Evolutionary conservation across 2,888 invertebrate genomes (phyloP).

Genomic region (Pecten maximus): DNA sequence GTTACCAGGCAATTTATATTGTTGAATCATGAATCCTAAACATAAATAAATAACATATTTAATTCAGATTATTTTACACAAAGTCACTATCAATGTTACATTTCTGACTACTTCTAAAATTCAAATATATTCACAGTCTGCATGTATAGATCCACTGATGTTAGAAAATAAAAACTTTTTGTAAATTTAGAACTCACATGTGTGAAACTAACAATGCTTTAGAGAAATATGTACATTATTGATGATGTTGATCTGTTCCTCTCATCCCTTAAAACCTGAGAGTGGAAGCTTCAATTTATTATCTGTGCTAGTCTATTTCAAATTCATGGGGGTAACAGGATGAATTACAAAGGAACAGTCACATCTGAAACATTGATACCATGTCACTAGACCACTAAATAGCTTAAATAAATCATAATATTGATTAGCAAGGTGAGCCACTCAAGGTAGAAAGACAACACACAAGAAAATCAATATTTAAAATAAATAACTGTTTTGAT

Average conservation of each 20-base stretch:
- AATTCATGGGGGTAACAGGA: neutral
- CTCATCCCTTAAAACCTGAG: neutral
- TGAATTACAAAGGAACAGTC: neutral
- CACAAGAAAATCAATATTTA: neutral
- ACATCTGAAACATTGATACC: neutral
- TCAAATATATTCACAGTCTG: neutral
- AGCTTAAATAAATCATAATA: constrained; percentile 19
- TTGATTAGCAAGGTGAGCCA: neutral
- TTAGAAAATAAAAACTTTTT: neutral
- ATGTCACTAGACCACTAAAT: neutral
- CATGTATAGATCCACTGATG: too few relatives aligned
- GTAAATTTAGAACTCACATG: neutral
- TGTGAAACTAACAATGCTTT: neutral
- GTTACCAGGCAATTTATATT: too few relatives aligned
- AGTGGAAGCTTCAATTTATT: neutral
- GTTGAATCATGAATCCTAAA: too few relatives aligned
- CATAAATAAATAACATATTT: too few relatives aligned
- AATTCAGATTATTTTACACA: too few relatives aligned
- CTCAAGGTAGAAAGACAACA: neutral
- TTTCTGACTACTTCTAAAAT: too few relatives aligned
- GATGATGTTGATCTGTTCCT: neutral
- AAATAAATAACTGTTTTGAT: neutral
- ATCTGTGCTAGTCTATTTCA: neutral
- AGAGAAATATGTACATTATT: neutral
- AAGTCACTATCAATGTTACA: too few relatives aligned